A percentile compares a stretch with the other conserved stretches of the same genome.
Evolutionary conservation across 1,140 invertebrate genomes (phyloP).

Genomic region (Danaus melanippus): DNA sequence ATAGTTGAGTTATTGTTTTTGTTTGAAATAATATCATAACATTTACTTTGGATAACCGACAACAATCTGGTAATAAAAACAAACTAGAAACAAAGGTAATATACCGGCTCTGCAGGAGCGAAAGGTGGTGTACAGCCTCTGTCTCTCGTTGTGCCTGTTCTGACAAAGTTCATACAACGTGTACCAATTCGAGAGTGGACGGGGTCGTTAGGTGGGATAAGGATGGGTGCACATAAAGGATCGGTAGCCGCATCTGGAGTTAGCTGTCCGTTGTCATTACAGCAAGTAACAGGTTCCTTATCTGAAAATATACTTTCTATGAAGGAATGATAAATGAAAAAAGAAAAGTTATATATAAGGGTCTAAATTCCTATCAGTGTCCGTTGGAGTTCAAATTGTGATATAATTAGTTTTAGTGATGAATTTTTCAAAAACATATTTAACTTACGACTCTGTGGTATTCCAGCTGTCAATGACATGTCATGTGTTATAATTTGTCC

Average conservation of each 20-base stretch:
- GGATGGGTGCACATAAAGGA: conserved; percentile 87
- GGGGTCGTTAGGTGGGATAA: conserved; percentile 86
- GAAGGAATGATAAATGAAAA: not conserved
- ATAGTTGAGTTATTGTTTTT: too few species aligned
- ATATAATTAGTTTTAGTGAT: not conserved
- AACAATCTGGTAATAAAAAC: too few species aligned
- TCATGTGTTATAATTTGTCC: conserved; percentile 92
- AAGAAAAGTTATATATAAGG: not conserved
- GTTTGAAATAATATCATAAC: too few species aligned
- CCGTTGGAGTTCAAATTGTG: not conserved
- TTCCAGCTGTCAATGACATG: conserved; percentile 82
- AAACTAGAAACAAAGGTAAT: too few species aligned
- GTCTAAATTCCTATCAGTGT: too few species aligned
- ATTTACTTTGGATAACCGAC: too few species aligned
- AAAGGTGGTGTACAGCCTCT: conserved; percentile 76
- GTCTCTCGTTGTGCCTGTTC: conserved; percentile 81
- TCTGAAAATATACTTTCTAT: conserved; percentile 54
- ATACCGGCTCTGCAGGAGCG: conserved; percentile 83
- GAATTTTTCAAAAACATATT: not conserved
- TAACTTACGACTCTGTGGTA: conserved; percentile 82
- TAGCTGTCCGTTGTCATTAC: conserved; percentile 77
- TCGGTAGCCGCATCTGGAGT: conserved; percentile 63
- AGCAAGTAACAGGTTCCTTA: conserved; percentile 79
- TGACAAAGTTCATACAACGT: conserved; percentile 89
- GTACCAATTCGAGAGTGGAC: conserved; percentile 79